Evolutionary conservation across 2,888 invertebrate genomes (phyloP).

Genomic region (Eurytoma californica): DNA sequence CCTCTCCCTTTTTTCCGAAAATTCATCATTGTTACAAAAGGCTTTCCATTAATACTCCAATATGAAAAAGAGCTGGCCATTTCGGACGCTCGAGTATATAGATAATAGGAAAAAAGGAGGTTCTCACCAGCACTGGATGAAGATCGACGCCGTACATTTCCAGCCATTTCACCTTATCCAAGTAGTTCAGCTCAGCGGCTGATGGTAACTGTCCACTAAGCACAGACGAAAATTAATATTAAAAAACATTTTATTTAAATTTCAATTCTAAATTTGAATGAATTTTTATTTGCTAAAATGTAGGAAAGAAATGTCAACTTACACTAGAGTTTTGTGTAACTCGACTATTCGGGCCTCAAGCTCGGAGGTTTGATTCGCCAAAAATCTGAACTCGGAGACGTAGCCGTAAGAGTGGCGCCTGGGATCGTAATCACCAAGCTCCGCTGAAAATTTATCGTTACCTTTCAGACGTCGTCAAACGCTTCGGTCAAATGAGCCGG

Average conservation of each 20-base stretch:
- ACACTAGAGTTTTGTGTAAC: slow-evolving; percentile 92
- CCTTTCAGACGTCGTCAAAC: slow-evolving; percentile 1
- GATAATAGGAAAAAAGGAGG: not conserved
- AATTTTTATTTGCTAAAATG: not conserved
- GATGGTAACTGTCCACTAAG: slow-evolving; percentile 91
- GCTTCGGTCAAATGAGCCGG: slow-evolving; percentile 8
- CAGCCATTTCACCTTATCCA: slow-evolving; percentile 98
- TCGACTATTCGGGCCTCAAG: slow-evolving; percentile 91
- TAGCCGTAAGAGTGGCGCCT: slow-evolving; percentile 92
- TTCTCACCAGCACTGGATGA: slow-evolving; percentile 91
- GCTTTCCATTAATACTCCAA: not conserved
- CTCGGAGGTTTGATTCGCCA: slow-evolving; percentile 94
- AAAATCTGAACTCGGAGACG: slow-evolving; percentile 94
- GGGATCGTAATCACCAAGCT: slow-evolving; percentile 95
- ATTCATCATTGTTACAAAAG: slow-evolving; percentile 30
- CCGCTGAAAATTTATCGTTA: slow-evolving; percentile 81
- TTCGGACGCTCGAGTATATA: not conserved
- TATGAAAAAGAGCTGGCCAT: not conserved
- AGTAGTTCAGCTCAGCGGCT: slow-evolving; percentile 93
- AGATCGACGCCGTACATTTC: slow-evolving; percentile 99
- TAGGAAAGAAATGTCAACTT: slow-evolving; percentile 70
- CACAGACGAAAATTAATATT: slow-evolving; percentile 54
- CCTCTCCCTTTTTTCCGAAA: slow-evolving; percentile 85
- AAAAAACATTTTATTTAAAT: not conserved
- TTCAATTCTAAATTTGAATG: too few species aligned